These are phyloP conservation scores for Anthoscopus minutus DNA, from an alignment of 2,113 vertebrate species.

Conservation along the genomic window DNA sequence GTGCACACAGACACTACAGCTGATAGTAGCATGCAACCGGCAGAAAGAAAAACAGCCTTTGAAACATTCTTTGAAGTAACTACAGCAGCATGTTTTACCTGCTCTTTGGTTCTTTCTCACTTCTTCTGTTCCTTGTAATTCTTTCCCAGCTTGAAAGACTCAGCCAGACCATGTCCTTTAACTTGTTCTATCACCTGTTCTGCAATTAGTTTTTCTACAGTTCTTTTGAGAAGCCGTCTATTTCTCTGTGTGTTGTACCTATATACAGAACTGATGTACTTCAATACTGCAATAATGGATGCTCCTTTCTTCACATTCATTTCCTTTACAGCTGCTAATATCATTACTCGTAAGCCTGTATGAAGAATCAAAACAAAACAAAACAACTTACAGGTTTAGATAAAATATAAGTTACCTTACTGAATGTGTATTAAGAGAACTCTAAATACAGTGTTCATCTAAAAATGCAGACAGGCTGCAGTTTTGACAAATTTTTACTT, in stretches of 20 bases:
- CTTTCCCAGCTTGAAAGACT: constrained; percentile 92
- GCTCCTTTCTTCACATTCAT: constrained; percentile 88
- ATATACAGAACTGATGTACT: constrained; percentile 85
- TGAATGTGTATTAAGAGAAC: not conserved
- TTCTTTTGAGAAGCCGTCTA: constrained; percentile 85
- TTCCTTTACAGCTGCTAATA: constrained; percentile 88
- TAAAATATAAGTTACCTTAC: not conserved
- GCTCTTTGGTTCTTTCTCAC: constrained; percentile 71
- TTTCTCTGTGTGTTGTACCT: constrained; percentile 87
- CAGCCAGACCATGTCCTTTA: constrained; percentile 91
- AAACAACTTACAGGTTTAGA: not conserved
- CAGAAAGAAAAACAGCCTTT: not conserved
- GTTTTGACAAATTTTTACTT: not conserved
- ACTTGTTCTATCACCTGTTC: constrained; percentile 87
- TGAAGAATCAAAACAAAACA: constrained; percentile 21
- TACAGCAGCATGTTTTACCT: constrained; percentile 60
- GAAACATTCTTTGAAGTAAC: not conserved
- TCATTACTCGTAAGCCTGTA: constrained; percentile 91
- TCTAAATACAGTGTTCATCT: not conserved
- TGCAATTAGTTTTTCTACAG: constrained; percentile 83
- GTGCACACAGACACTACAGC: not conserved
- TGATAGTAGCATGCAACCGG: not conserved
- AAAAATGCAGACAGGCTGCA: not conserved
- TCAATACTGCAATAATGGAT: constrained; percentile 88
- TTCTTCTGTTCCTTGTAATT: constrained; percentile 89